Percentiles rank a stretch among this genome's conserved stretches.
Conservation (phyloP, 2,113 vertebrate species). For the Bettongia penicillata region DNA sequence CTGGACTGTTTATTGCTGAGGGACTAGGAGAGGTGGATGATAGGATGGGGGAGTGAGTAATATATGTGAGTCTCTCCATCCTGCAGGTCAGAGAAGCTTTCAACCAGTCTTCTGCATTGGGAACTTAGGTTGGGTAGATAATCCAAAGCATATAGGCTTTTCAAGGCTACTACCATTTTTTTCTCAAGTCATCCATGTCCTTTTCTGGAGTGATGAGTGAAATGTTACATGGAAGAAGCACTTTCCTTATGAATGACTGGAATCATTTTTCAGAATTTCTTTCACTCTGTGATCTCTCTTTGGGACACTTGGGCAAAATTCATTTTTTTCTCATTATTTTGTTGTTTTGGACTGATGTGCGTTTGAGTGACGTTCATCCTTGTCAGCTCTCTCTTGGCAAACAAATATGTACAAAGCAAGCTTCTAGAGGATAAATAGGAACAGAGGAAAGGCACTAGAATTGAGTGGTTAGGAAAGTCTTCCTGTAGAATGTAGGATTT, state of each 20-base stretch:
- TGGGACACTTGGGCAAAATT: constrained; percentile 83
- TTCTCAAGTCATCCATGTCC: constrained; percentile 84
- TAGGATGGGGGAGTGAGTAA: constrained; percentile 89
- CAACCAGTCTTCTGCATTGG: constrained; percentile 90
- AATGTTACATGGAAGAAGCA: constrained; percentile 82
- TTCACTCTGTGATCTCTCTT: constrained; percentile 94
- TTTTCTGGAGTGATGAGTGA: constrained; percentile 85
- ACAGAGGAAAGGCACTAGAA: too few species aligned
- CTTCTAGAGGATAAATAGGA: too few species aligned
- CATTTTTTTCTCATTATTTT: constrained; percentile 84
- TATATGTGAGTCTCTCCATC: constrained; percentile 87
- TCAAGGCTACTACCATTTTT: constrained; percentile 86
- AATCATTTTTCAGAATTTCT: constrained; percentile 91
- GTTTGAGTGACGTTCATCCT: constrained; percentile 94
- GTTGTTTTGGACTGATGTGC: constrained; percentile 90
- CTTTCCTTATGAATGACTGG: constrained; percentile 86
- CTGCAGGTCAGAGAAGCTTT: constrained; percentile 85
- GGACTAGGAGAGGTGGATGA: constrained; percentile 93
- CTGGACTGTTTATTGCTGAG: constrained; percentile 91
- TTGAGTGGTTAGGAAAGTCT: too few species aligned
- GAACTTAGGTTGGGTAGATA: constrained; percentile 90
- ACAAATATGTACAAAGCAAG: too few species aligned
- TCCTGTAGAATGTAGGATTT: too few species aligned
- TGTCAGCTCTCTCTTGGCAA: too few species aligned
- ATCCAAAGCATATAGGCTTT: constrained; percentile 90